Evolutionary conservation across 2,797 vertebrate genomes (phyloP), one percentile per base, ranked within the genome.

Genomic region (Tapirus indicus): DNA sequence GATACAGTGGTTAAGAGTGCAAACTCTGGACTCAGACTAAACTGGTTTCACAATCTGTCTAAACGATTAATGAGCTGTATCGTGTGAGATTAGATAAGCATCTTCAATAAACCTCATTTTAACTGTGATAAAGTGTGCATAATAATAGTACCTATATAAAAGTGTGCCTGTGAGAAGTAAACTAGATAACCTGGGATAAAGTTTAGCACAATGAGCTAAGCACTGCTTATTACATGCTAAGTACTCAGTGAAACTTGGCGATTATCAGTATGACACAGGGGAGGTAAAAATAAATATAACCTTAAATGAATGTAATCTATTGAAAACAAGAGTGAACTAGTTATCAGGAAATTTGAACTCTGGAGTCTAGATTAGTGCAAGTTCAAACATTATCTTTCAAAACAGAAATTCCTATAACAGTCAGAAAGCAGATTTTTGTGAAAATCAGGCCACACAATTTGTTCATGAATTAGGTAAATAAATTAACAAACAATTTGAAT

Each of bases 81-180:
- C n/a, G 74, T 44, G 16, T 41, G 20, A 32, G 18, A 60, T 60
- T 49, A 79, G 20, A 27, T 16, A 52, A 7, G 20, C 7, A 18
- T 68, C 38, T 71, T 84, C 49, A 91, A 23, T 44, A 56, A 84
- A 41, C 17, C 49, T 91, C n/a, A 91, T 68, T 91, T 96, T 85
- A 80, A 75, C n/a, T 18, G 25, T 66, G 54, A 86, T 3, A 47
- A 94, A 54, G 14, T 60, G 2, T 82, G 41, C 6, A 35, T 71
- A 87, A 52, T 52, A 41, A 35, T 84, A 69, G 18, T 69, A 41
- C 12, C 25, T 25, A 77, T 27, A 82, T 64, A 38, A 78, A 86
- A 77, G 20, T 78, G 10, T 77, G 12, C 27, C 18, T 92, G 17
- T 58, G 27, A 86, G 38, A 93, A 58, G 20, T 78, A 90, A 86